Evolutionary conservation across 2,888 invertebrate genomes (phyloP), one percentile per base, ranked within the genome.

Genomic region (Coenonympha glycerion): DNA sequence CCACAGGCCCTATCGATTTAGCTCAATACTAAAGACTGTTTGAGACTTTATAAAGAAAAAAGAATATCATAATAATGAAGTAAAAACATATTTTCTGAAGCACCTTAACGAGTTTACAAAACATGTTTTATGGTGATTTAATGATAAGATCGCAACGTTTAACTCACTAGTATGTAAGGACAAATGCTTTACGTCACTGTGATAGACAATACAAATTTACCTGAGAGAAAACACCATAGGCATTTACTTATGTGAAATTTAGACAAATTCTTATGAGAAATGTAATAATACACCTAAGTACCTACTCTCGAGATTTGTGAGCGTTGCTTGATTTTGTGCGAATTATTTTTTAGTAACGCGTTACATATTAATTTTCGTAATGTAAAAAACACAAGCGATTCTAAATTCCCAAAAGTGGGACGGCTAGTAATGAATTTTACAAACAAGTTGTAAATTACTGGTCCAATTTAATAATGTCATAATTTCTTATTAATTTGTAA

Each of bases 141-240:
- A 76, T 78, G 66, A 76, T 85, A 84, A 85, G 79, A 85, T 78
- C 81, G 75, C 78, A 78, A 78, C 72, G 73, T 76, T 73, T 76
- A 79, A 86, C 81, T 86, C 86, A 80, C 78, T 86, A 87, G 86
- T 78, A 80, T 84, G 76, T 87, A 86, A 86, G 86, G 79, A 86
- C 79, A 84, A 84, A 86, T 84, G 84, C 85, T 82, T 85, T 85
- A 82, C 73, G 77, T 74, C 83, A 79, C 85, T 86, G 86, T 86
- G 87, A 86, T 86, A 84, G 79, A 77, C 79, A 76, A 79, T 80
- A 79, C 76, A 76, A 76, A 76, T 79, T 73, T 76, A 77, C 68
- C 75, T 71, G 80, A 79, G 77, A 72, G 72, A 74, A 22, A 73
- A 75, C 79, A 77, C 77, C 77, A 76, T 74, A 74, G 70, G 71